Percentiles rank a stretch among this genome's conserved stretches.
Evolutionary conservation across 2,888 invertebrate species (phyloP).

Genomic region (Drosophila austrosaltans): DNA sequence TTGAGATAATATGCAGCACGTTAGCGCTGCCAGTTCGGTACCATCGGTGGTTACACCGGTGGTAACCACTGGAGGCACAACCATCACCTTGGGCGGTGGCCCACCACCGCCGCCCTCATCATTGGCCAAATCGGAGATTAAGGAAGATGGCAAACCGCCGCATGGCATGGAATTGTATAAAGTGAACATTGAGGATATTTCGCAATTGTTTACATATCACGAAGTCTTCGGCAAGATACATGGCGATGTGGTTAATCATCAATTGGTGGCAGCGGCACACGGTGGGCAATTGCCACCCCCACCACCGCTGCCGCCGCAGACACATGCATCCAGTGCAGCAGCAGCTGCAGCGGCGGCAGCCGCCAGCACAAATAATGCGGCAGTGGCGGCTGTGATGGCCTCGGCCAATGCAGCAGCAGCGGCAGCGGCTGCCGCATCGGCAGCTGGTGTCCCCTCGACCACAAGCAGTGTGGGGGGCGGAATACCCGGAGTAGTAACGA

Average conservation of each 20-base stretch:
- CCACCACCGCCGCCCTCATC: constrained; percentile 53
- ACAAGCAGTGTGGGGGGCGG: constrained; percentile 43
- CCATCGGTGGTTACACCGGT: constrained; percentile 74
- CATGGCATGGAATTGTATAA: constrained; percentile 89
- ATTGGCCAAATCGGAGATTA: constrained; percentile 70
- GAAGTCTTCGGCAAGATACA: constrained; percentile 91
- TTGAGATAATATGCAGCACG: constrained; percentile 79
- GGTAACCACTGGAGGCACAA: constrained; percentile 81
- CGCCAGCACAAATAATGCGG: constrained; percentile 73
- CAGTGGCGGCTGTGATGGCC: constrained; percentile 59
- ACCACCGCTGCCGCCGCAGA: constrained; percentile 64
- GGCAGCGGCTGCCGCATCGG: constrained; percentile 41
- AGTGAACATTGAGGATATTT: constrained; percentile 92
- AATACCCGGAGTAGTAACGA: constrained; percentile 57
- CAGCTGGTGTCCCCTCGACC: constrained; percentile 37
- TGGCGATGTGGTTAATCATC: constrained; percentile 84
- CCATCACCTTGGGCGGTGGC: constrained; percentile 73
- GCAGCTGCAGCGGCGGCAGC: constrained; percentile 78
- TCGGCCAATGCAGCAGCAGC: constrained; percentile 62
- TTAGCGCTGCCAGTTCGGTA: constrained; percentile 75
- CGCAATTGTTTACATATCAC: constrained; percentile 92
- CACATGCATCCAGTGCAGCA: constrained; percentile 73
- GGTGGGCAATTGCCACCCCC: constrained; percentile 80
- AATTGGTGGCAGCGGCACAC: constrained; percentile 84
- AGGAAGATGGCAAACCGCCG: constrained; percentile 83